phyloP scores from a whole-genome alignment of 2,113 vertebrate species.

The Propithecus coquereli region DNA sequence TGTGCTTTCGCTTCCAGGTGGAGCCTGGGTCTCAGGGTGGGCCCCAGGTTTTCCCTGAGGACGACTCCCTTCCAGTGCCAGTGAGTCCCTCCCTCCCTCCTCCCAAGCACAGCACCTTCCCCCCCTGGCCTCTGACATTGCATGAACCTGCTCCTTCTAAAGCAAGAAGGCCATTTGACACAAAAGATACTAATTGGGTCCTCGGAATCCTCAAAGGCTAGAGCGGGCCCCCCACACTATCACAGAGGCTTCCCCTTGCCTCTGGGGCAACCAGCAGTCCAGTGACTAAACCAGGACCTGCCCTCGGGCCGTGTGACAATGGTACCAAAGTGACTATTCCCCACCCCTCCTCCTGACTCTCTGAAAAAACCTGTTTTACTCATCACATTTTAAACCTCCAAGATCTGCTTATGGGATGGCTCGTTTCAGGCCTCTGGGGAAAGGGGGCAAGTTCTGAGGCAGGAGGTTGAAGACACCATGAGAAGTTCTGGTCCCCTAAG shows the following conservation, averaged over 20 bases:
- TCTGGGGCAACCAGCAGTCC: not conserved
- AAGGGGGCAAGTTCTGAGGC: not conserved
- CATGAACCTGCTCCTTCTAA: not conserved
- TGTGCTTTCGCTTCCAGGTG: no score
- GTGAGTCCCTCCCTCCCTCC: not conserved
- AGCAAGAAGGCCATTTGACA: not conserved
- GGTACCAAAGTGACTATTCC: not conserved
- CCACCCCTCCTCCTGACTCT: not conserved
- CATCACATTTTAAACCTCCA: not conserved
- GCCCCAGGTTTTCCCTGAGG: no score
- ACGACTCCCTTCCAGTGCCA: not conserved
- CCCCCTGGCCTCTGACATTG: not conserved
- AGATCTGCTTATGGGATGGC: not conserved
- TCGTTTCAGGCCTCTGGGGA: not conserved
- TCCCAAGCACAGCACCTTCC: not conserved
- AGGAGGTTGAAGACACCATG: not conserved
- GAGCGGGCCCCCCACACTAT: not conserved
- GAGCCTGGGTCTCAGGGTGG: not conserved
- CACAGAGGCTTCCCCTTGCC: not conserved
- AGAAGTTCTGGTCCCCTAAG: not conserved
- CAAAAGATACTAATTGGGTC: no score
- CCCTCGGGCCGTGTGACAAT: accelerated
- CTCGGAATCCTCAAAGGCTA: not conserved
- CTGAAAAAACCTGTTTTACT: not conserved
- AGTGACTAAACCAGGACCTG: not conserved